Evolutionary conservation across 2,888 invertebrate genomes (phyloP).

Genomic region (Acanthosepion lycidas): DNA sequence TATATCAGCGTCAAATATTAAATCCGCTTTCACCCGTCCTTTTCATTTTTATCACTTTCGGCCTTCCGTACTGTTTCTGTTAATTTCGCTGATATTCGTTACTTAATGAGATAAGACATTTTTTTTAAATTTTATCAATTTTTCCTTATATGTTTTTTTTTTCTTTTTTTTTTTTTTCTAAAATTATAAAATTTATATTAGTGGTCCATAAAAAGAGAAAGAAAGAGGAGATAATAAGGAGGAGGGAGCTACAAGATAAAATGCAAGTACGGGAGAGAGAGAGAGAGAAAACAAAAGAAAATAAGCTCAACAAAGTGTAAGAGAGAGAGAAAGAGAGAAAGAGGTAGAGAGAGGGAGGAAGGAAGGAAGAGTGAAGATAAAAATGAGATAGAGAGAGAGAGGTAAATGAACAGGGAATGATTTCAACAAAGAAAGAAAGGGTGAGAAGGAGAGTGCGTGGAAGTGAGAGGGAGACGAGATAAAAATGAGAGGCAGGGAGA

Average conservation of each 20-base stretch:
- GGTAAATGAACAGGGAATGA: background rate
- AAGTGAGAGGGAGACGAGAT: background rate
- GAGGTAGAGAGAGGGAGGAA: background rate
- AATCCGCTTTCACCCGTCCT: background rate
- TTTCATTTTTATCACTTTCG: background rate
- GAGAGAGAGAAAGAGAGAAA: background rate
- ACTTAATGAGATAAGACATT: background rate
- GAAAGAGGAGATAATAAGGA: background rate
- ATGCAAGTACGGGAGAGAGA: too few species aligned
- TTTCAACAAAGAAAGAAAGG: background rate
- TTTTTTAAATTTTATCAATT: background rate
- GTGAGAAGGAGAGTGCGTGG: background rate
- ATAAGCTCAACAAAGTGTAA: background rate
- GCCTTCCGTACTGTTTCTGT: background rate
- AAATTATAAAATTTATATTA: background rate
- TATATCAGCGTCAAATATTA: background rate
- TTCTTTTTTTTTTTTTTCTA: background rate
- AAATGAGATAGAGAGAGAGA: background rate
- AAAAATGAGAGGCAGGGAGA: background rate
- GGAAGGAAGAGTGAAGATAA: background rate
- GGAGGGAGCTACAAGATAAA: background rate
- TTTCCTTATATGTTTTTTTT: background rate
- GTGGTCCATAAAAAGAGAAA: background rate
- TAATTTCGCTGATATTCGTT: background rate
- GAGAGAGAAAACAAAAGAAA: background rate